Conservation (phyloP, 1,140 invertebrate species). For the Gryllus bimaculatus region DNA sequence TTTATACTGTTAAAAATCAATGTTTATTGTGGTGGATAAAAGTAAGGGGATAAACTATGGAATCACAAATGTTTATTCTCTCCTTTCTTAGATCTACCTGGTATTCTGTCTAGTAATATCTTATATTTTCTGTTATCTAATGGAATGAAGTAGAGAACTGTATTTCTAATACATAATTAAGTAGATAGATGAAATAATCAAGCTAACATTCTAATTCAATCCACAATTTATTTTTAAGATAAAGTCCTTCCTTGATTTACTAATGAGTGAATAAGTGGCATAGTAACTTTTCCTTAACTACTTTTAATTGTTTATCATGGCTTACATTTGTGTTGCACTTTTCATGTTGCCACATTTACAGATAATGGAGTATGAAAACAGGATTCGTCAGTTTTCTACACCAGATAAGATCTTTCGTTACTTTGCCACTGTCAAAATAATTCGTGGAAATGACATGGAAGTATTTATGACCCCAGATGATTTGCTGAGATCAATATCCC, state of each 20-base stretch:
- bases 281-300: too few relatives aligned
- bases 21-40: too few relatives aligned
- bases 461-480: constrained; percentile 97
- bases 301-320: too few relatives aligned
- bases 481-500: constrained; percentile 92
- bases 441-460: constrained; percentile 60
- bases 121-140: too few relatives aligned
- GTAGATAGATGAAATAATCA: background rate
- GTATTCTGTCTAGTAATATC: too few relatives aligned
- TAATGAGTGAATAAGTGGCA: background rate
- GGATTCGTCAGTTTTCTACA: constrained; percentile 88
- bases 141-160: too few relatives aligned
- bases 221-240: constrained; percentile 22
- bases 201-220: constrained; percentile 25
- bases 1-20: too few relatives aligned
- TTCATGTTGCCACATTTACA: constrained; percentile 38
- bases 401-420: constrained; percentile 99
- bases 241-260: constrained; percentile 18
- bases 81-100: too few relatives aligned
- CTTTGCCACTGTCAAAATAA: constrained; percentile 93
- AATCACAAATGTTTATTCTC: too few relatives aligned
- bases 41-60: too few relatives aligned
- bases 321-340: too few relatives aligned
- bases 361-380: constrained; percentile 98
- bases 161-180: too few relatives aligned